These are phyloP conservation scores for Galaxias olidus DNA, from an alignment of 2,797 vertebrate genomes.

Conservation along the genomic window DNA sequence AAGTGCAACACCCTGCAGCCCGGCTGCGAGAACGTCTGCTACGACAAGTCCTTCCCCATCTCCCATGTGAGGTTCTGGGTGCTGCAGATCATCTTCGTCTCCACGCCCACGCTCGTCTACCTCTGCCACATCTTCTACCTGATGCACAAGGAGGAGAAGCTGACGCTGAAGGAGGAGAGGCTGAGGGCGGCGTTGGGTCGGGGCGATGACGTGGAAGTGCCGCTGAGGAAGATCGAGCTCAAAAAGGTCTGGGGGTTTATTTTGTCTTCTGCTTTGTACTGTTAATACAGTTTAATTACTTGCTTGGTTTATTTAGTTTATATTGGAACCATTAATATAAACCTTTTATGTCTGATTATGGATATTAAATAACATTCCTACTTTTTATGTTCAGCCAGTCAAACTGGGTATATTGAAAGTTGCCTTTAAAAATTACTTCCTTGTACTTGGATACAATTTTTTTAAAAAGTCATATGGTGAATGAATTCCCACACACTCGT, in stretches of 20 bases:
- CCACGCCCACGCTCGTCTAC: conserved; percentile 86
- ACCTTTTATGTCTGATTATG: no score
- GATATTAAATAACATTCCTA: no score
- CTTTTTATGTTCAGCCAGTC: no score
- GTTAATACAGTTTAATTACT: no score
- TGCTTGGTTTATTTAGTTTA: no score
- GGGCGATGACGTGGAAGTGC: conserved; percentile 79
- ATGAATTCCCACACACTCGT: no score
- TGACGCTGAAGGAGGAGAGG: conserved; percentile 82
- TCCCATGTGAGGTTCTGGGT: conserved; percentile 90
- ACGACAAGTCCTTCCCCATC: conserved; percentile 87
- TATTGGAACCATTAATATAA: no score
- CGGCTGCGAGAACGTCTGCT: conserved; percentile 87
- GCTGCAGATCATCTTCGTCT: conserved; percentile 89
- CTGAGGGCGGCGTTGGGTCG: conserved; percentile 78
- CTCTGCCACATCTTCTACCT: conserved; percentile 86
- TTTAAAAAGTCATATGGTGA: no score
- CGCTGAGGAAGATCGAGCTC: conserved; percentile 81
- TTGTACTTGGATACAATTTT: no score
- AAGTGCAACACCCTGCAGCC: conserved; percentile 88
- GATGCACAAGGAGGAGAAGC: conserved; percentile 86
- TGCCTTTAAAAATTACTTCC: no score
- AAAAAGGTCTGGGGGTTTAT: conserved; percentile 69
- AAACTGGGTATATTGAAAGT: no score
- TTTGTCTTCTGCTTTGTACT: no score